These are phyloP conservation scores for Otocyon megalotis DNA, from an alignment of 2,113 vertebrate genomes.

Conservation along the genomic window DNA sequence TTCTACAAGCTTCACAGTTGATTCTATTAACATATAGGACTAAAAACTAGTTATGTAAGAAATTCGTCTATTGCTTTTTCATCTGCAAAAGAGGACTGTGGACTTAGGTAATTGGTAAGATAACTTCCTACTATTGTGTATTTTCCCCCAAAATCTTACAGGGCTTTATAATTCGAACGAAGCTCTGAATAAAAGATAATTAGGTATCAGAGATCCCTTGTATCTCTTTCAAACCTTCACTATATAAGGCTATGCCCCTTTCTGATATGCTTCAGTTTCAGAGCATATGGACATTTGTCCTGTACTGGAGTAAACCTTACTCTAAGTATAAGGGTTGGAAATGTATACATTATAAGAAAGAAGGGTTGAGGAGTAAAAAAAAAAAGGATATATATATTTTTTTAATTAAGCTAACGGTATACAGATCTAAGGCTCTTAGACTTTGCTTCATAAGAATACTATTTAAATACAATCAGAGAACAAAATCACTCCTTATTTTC, in stretches of 20 bases:
- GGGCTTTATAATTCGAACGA: neutral
- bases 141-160: neutral
- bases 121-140: neutral
- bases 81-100: neutral
- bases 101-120: neutral
- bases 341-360: neutral
- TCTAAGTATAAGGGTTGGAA: neutral
- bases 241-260: neutral
- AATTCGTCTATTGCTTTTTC: neutral
- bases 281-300: neutral
- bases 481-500: neutral
- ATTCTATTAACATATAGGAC: neutral
- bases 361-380: neutral
- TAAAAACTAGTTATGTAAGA: neutral
- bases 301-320: neutral
- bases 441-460: neutral
- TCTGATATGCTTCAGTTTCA: neutral
- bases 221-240: neutral
- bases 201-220: neutral
- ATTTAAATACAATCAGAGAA: conserved; percentile 7
- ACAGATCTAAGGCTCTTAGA: neutral
- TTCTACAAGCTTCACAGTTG: neutral
- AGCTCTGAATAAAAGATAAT: neutral
- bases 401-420: neutral
- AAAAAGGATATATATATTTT: neutral